A percentile compares a stretch with the other conserved stretches of the same genome.
Conservation (phyloP, 2,113 vertebrate genomes). For the Limanda limanda region DNA sequence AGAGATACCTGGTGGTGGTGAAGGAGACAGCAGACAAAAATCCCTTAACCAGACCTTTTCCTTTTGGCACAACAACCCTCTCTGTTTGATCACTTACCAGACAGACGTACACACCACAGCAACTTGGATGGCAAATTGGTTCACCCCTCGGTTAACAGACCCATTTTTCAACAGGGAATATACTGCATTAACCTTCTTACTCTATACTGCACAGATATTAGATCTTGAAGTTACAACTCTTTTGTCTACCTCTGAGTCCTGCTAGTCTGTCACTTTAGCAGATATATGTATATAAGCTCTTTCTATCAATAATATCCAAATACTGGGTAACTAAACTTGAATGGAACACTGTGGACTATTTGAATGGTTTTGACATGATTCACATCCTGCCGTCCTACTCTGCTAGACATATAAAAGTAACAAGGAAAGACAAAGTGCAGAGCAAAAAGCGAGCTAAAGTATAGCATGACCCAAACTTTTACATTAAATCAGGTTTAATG, state of each 20-base stretch:
- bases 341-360: not conserved
- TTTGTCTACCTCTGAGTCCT: not conserved
- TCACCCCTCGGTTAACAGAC: constrained; percentile 8
- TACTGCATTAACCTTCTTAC: constrained; percentile 1
- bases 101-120: constrained; percentile 34
- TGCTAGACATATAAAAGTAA: not conserved
- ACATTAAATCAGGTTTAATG: too few species aligned
- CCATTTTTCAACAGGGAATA: constrained; percentile 23
- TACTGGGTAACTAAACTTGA: not conserved
- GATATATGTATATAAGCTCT: too few species aligned
- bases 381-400: not conserved
- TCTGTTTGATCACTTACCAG: constrained; percentile 60
- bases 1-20: constrained; percentile 32
- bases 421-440: not conserved
- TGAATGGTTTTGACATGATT: not conserved
- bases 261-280: not conserved
- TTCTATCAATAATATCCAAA: not conserved
- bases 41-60: constrained; percentile 67
- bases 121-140: constrained; percentile 23
- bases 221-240: constrained; percentile 2
- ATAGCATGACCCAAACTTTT: too few species aligned
- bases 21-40: constrained; percentile 18
- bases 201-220: not conserved
- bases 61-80: constrained; percentile 45
- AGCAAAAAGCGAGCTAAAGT: too few species aligned